Percentiles rank a stretch among this genome's conserved stretches.
phyloP scores from a whole-genome alignment of 2,888 invertebrate genomes.

The Synergus itoensis region DNA sequence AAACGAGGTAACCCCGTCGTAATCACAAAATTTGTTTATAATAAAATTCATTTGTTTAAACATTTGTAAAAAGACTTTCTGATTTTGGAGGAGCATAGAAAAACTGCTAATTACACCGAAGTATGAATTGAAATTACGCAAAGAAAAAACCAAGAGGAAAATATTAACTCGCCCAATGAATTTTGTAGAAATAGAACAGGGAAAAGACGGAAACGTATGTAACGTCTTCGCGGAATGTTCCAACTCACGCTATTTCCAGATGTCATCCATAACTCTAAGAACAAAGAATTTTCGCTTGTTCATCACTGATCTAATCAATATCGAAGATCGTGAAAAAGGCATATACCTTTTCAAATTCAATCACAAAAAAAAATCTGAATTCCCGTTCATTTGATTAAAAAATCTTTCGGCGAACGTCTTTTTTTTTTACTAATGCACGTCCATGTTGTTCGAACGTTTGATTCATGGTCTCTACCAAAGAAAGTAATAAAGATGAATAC shows the following conservation, averaged over 20 bases:
- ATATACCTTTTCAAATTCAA: neutral
- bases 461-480: slow-evolving; percentile 18
- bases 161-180: neutral
- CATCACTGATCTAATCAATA: slow-evolving; percentile 3
- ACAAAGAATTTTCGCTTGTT: neutral
- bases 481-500: neutral
- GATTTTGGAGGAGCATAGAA: neutral
- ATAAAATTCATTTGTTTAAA: neutral
- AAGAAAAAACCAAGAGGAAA: neutral
- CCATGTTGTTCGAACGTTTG: slow-evolving; percentile 38
- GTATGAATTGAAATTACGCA: neutral
- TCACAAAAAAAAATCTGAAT: neutral
- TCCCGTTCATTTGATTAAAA: neutral
- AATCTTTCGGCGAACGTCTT: neutral
- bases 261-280: slow-evolving; percentile 23
- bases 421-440: slow-evolving; percentile 32
- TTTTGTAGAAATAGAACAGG: slow-evolving; percentile 18
- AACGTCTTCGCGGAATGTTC: slow-evolving; percentile 27
- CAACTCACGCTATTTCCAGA: slow-evolving; percentile 33
- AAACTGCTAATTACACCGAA: neutral
- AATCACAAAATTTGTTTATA: neutral
- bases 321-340: neutral
- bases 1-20: neutral
- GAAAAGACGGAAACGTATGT: slow-evolving; percentile 18
- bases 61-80: neutral